Conservation (phyloP, 2,113 vertebrate species). For the Periophthalmodon schlosseri region DNA sequence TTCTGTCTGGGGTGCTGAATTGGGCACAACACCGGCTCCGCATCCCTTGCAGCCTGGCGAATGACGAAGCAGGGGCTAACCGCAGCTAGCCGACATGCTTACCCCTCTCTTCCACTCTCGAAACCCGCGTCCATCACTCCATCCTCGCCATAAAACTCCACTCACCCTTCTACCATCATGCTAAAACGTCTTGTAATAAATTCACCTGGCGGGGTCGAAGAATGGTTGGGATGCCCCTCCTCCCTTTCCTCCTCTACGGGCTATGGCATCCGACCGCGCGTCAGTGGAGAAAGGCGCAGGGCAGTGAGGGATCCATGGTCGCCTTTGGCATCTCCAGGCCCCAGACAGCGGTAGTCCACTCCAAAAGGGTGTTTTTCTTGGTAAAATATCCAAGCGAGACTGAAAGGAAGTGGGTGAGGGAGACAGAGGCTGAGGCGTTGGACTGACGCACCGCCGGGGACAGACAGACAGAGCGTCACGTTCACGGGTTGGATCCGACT, state of each 20-base stretch:
- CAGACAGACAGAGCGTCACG: slow-evolving; percentile 68
- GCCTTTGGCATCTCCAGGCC: slow-evolving; percentile 30
- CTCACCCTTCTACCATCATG: background rate
- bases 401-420: slow-evolving; percentile 6
- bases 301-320: slow-evolving; percentile 65
- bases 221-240: slow-evolving; percentile 56
- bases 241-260: slow-evolving; percentile 47
- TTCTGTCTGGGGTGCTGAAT: background rate
- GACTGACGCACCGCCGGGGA: slow-evolving; percentile 35
- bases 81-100: slow-evolving; percentile 53
- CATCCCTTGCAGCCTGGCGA: slow-evolving; percentile 57
- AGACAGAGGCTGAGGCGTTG: slow-evolving; percentile 33
- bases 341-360: slow-evolving; percentile 14
- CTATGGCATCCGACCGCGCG: slow-evolving; percentile 65
- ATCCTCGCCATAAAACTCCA: background rate
- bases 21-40: slow-evolving; percentile 37
- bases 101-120: slow-evolving; percentile 37
- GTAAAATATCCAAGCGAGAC: slow-evolving; percentile 32
- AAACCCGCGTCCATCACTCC: slow-evolving; percentile 17
- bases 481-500: slow-evolving; percentile 64
- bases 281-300: slow-evolving; percentile 50
- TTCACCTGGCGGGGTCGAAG: slow-evolving; percentile 64
- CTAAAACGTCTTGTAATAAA: background rate
- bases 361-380: background rate
- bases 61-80: slow-evolving; percentile 65